Base-by-base conservation (phyloP, 2,888 invertebrate genomes). In the Nemoura dubitans region DNA sequence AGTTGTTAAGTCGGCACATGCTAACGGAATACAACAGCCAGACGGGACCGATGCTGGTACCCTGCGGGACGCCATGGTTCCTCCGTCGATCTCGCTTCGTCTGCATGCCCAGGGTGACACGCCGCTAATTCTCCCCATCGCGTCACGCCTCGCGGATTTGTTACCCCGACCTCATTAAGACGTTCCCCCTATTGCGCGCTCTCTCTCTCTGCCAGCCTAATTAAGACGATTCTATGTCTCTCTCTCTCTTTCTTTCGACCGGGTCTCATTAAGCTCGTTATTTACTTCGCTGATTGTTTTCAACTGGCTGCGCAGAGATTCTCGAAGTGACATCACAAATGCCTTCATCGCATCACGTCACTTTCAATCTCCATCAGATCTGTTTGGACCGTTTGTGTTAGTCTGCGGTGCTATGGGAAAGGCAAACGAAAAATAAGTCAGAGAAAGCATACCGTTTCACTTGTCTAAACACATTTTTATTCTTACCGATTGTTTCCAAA, bases 271-370 rank as follows among this genome's bases (percentile, higher is more conserved):
- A 84, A 84, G 59, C 59, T 59, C 84, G 59, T 84, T 84, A 84
- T 84, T 84, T 84, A 84, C 27, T 76, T 76, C 59, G 59, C 76
- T 84, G 59, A 84, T 84, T 84, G 84, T 84, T 84, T 84, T 76
- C 84, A 59, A 84, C 84, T 84, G 26, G 2, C 25, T 42, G 43
- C 28, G 78, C 7, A 7, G 78, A 27, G 16, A 78, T 78, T 78
- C 78, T n/a, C 5, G 78, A 27, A 21, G 59, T 59, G 59, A 59
- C 59, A 21, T 10, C 21, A 1, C 16, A 14, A 21, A 59, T 21
- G 59, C 59, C 16, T 59, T 59, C 59, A 14, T 59, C 59, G 14
- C 59, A 14, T 59, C 59, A 59, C 59, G 16, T 59, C 59, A 59
- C 59, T 59, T 59, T 59, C 59, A 59, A 59, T 59, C 59, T 59